Evolutionary conservation across 2,797 vertebrate species (phyloP), one percentile per base, ranked within the genome.

Genomic region (Helarctos malayanus): DNA sequence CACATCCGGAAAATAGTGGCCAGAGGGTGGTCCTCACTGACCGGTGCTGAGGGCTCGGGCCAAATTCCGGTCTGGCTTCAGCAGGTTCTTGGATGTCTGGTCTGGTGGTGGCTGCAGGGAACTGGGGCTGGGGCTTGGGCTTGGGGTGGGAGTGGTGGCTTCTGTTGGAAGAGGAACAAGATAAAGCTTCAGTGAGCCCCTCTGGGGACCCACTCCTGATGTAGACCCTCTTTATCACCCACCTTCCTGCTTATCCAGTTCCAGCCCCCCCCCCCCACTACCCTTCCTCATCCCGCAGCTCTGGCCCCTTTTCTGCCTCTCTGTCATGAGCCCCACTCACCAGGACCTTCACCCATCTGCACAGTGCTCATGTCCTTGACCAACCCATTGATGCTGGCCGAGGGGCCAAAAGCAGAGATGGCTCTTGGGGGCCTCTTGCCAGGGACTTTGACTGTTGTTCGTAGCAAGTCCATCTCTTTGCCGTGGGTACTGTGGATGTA

Each of bases 401-500:
- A 98, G 85, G 99, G 99, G 3, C 99, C 99, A 1, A 99, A 99
- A 2, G 99, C 99, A 0, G 99, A 99, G 8, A 99, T 99, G n/a
- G 99, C 99, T 27, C 99, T 99, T 0, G 99, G 99, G 3, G 99
- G 99, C 45, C 99, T 99, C 98, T 99, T 99, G 47, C 99, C 99
- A 0, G 99, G 99, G 89, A 99, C 99, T 97, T 99, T 99, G 23
- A 99, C 99, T 0, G 99, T 99, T 91, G 99, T 99, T 0, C 99
- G 99, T 38, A 99, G 98, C 69, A 99, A 98, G 93, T 99, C 99
- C 96, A 99, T 99, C 97, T 99, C 99, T 98, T 99, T 99, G 4
- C 99, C 99, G 0, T 99, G 99, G 32, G 98, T 98, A 59, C 99
- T 99, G 98, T 99, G 99, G 38, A 99, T 99, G 98, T 99, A 99